These are phyloP conservation scores for Muricea muricata DNA, from an alignment of 92 coral and sea anemone genomes.

Conservation along the genomic window DNA sequence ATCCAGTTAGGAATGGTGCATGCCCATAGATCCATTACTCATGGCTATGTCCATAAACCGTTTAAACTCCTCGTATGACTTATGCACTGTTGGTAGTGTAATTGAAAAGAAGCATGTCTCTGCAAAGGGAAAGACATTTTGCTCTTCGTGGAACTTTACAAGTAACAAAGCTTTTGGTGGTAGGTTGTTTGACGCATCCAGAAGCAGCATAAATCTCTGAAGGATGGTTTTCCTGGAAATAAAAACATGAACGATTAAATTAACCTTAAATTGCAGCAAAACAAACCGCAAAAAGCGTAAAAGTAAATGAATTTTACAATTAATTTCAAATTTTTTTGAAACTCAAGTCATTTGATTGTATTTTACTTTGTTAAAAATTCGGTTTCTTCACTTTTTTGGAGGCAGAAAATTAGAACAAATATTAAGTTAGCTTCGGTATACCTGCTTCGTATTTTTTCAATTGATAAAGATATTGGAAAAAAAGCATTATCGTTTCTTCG, in stretches of 20 bases:
- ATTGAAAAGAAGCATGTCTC: background rate
- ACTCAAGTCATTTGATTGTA: background rate
- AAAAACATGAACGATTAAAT: background rate
- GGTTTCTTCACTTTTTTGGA: too few relatives aligned
- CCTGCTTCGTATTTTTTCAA: constrained; percentile 28
- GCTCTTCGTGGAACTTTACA: background rate
- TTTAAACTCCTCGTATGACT: background rate
- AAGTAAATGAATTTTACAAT: background rate
- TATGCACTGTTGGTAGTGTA: constrained; percentile 15
- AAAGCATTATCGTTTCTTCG: constrained; percentile 13
- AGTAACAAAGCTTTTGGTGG: background rate
- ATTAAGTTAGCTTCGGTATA: background rate
- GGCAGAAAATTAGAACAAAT: background rate
- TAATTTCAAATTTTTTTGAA: background rate
- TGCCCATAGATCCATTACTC: background rate
- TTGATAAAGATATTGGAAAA: background rate
- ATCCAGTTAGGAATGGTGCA: background rate
- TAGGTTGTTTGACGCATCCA: background rate
- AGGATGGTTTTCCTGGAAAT: background rate
- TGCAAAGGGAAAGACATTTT: background rate
- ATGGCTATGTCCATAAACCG: constrained; percentile 13
- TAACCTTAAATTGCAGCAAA: background rate
- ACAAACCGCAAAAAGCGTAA: background rate
- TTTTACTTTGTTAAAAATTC: background rate
- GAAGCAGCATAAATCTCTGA: background rate